These are phyloP conservation scores for Conus betulinus DNA, from an alignment of 1,140 invertebrate genomes.

Conservation along the genomic window DNA sequence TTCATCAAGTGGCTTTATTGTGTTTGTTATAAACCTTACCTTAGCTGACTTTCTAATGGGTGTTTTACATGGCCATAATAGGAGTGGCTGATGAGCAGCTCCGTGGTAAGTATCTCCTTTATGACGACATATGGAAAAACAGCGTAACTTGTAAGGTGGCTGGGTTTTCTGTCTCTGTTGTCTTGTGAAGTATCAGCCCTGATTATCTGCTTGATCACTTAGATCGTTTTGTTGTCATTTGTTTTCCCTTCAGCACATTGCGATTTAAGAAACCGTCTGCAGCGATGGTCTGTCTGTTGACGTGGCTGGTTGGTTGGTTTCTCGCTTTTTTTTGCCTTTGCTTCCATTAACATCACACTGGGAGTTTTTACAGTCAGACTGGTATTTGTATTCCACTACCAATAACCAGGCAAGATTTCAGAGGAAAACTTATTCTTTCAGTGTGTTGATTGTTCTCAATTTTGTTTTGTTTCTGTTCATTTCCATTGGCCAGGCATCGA, in stretches of 20 bases:
- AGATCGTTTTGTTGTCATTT: not conserved
- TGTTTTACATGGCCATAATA: too few relatives aligned
- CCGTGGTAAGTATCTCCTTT: too few relatives aligned
- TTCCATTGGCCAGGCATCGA: not conserved
- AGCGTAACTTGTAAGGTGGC: not conserved
- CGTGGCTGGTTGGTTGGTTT: not conserved
- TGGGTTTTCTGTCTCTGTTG: not conserved
- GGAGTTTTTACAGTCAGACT: not conserved
- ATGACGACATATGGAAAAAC: not conserved
- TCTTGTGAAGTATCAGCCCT: not conserved
- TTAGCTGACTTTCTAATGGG: too few relatives aligned
- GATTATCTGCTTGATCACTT: not conserved
- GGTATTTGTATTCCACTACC: not conserved
- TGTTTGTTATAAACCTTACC: too few relatives aligned
- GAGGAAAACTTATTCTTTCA: not conserved
- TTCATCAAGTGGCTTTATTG: too few relatives aligned
- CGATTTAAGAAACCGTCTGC: not conserved
- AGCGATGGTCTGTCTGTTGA: not conserved
- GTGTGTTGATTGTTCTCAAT: not conserved
- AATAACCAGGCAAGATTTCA: not conserved
- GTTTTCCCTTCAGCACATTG: not conserved
- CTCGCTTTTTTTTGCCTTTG: not conserved
- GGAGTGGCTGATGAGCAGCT: too few relatives aligned
- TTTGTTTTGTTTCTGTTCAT: not conserved
- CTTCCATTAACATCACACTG: not conserved